Conservation (phyloP, 2,888 invertebrate species). For the Osmoderma eremita region DNA sequence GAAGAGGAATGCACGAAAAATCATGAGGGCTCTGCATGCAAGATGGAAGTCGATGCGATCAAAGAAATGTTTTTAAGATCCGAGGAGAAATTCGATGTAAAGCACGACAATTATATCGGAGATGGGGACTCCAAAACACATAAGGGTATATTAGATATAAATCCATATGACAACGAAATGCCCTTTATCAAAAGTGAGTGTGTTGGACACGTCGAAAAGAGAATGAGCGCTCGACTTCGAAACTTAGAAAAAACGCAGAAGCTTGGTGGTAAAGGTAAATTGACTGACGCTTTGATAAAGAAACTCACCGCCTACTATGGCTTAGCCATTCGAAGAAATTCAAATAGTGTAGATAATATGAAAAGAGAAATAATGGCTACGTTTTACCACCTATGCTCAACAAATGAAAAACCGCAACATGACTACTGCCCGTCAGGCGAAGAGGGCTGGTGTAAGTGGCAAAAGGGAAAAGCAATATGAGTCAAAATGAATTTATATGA, state of each 20-base stretch:
- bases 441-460: constrained; percentile 45
- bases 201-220: constrained; percentile 33
- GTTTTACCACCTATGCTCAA: constrained; percentile 51
- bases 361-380: constrained; percentile 52
- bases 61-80: constrained; percentile 39
- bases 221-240: constrained; percentile 42
- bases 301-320: constrained; percentile 43
- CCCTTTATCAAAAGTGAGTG: constrained; percentile 32
- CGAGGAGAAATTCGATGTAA: constrained; percentile 39
- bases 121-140: constrained; percentile 49
- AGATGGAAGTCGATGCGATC: constrained; percentile 43
- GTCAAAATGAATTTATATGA: constrained; percentile 46
- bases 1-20: constrained; percentile 43
- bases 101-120: constrained; percentile 47
- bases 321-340: constrained; percentile 49
- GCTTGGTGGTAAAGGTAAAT: constrained; percentile 40
- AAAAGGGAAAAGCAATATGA: not conserved
- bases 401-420: constrained; percentile 53
- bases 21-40: constrained; percentile 45
- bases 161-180: constrained; percentile 46
- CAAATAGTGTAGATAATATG: constrained; percentile 51
- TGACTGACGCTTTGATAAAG: constrained; percentile 38
- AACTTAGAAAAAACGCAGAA: constrained; percentile 7
- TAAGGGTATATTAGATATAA: constrained; percentile 42
- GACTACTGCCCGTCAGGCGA: constrained; percentile 48